Evolutionary conservation across 2,797 vertebrate species (phyloP).

Genomic region (Pantherophis alleghaniensis): DNA sequence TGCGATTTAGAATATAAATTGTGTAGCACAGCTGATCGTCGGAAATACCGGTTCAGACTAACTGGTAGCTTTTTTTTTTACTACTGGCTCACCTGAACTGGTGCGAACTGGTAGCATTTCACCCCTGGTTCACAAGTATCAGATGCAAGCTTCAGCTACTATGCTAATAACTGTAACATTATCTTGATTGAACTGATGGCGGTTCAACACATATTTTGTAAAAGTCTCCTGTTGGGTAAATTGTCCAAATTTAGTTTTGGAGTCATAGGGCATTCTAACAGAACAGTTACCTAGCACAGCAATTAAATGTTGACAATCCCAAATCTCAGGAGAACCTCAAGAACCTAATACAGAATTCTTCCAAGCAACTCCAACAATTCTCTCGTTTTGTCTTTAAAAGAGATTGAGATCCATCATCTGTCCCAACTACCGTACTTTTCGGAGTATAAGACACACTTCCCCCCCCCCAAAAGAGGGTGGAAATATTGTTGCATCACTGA

Average conservation of each 20-base stretch:
- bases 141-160: neutral
- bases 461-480: no score
- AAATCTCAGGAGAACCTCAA: neutral
- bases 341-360: neutral
- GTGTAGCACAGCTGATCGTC: no score
- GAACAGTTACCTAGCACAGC: neutral
- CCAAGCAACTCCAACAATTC: neutral
- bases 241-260: neutral
- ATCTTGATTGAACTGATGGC: neutral
- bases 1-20: no score
- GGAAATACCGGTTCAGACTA: no score
- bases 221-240: neutral
- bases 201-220: neutral
- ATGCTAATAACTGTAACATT: neutral
- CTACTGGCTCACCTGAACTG: no score
- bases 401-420: neutral
- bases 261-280: neutral
- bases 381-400: neutral
- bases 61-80: no score
- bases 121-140: neutral
- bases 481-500: no score
- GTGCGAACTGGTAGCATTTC: no score
- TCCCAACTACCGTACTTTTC: neutral
- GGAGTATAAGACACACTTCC: no score
- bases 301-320: neutral